Evolutionary conservation across 2,888 invertebrate genomes (phyloP).

Genomic region (Drosophila paracracens): DNA sequence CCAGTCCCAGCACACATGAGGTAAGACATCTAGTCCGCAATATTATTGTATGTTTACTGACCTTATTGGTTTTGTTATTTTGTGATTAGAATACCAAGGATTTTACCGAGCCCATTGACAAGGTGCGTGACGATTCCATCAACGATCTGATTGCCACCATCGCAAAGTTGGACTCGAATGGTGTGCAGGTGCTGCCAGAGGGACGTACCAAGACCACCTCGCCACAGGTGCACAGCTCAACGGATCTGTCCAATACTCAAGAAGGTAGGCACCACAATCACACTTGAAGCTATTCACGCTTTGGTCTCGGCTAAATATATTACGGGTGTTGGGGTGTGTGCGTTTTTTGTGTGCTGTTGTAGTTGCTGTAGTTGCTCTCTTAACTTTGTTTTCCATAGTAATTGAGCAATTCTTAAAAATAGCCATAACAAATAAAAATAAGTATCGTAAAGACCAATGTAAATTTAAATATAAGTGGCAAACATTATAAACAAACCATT

Average conservation of each 20-base stretch:
- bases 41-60: background rate
- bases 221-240: conserved; percentile 91
- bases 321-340: conserved; percentile 37
- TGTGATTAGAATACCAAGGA: conserved; percentile 85
- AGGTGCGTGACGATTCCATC: conserved; percentile 93
- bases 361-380: background rate
- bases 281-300: background rate
- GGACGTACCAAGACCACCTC: conserved; percentile 86
- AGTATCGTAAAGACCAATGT: background rate
- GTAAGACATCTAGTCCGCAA: conserved; percentile 79
- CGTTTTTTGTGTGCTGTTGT: conserved; percentile 12
- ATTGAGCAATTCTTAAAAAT: background rate
- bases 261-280: conserved; percentile 79
- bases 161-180: conserved; percentile 94
- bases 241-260: conserved; percentile 87
- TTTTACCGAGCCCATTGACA: conserved; percentile 90
- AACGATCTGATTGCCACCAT: conserved; percentile 95
- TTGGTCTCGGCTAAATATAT: conserved; percentile 15
- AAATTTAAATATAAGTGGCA: background rate
- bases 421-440: background rate
- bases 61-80: background rate
- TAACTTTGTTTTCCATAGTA: background rate
- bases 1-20: conserved; percentile 90
- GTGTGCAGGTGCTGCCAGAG: conserved; percentile 90
- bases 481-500: background rate